A percentile compares a stretch with the other conserved stretches of the same genome.
These are phyloP conservation scores for Drosophila mimetica DNA, from an alignment of 2,888 invertebrate genomes.

Conservation along the genomic window DNA sequence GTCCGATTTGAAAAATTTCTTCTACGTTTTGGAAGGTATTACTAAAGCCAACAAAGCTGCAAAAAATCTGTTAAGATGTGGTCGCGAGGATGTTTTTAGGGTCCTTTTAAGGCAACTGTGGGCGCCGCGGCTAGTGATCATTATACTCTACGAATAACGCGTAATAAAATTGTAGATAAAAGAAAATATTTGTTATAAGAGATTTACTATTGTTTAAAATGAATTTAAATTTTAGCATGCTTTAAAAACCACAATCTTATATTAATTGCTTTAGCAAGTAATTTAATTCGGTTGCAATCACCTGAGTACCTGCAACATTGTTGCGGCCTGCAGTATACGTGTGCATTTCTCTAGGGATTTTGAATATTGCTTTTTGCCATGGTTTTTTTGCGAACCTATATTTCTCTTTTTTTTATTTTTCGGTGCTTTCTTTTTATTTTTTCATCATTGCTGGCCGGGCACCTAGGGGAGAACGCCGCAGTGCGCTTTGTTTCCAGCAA, in stretches of 20 bases:
- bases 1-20: too few species aligned
- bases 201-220: too few species aligned
- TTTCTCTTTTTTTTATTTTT: neutral
- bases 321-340: slow-evolving; percentile 42
- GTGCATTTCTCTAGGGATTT: slow-evolving; percentile 6
- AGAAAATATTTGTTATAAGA: too few species aligned
- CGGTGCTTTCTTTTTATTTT: slow-evolving; percentile 18
- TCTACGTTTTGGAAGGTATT: too few species aligned
- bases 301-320: slow-evolving; percentile 66
- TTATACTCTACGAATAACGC: too few species aligned
- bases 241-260: neutral
- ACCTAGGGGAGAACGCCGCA: slow-evolving; percentile 14
- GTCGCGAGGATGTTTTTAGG: too few species aligned
- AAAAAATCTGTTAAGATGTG: too few species aligned
- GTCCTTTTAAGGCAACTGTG: too few species aligned
- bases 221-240: too few species aligned
- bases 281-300: slow-evolving; percentile 12
- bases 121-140: too few species aligned
- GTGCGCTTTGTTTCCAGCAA: slow-evolving; percentile 67
- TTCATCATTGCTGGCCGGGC: slow-evolving; percentile 15
- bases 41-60: too few species aligned
- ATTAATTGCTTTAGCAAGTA: neutral
- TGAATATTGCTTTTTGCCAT: slow-evolving; percentile 27
- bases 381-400: slow-evolving; percentile 11
- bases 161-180: too few species aligned